Evolutionary conservation across 2,113 vertebrate genomes (phyloP).

Genomic region (Crotophaga sulcirostris): DNA sequence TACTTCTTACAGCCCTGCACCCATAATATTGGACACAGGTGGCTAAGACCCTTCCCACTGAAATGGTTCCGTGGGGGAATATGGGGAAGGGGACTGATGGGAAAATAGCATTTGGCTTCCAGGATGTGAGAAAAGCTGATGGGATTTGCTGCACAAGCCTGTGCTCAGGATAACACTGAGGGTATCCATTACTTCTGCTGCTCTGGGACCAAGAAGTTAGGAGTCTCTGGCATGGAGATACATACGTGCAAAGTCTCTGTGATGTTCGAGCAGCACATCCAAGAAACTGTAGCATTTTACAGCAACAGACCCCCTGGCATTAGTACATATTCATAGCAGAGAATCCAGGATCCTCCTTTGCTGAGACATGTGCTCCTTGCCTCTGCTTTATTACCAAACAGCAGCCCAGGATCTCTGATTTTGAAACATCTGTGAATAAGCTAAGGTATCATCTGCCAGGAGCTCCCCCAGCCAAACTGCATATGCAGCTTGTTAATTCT

Average conservation of each 20-base stretch:
- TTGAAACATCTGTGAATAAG: neutral
- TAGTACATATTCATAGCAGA: rapidly evolving
- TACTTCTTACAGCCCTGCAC: neutral
- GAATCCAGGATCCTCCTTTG: neutral
- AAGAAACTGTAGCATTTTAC: neutral
- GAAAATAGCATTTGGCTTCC: slow-evolving; percentile 29
- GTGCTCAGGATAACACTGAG: neutral
- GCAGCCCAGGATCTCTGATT: neutral
- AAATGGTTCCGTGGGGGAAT: neutral
- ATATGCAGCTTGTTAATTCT: neutral
- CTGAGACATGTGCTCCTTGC: neutral
- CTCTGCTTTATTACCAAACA: neutral
- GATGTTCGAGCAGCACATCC: neutral
- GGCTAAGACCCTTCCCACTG: neutral
- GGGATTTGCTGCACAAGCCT: neutral
- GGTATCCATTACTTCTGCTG: neutral
- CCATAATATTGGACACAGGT: neutral
- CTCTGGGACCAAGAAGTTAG: neutral
- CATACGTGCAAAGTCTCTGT: rapidly evolving
- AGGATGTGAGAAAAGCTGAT: neutral
- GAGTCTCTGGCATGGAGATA: neutral
- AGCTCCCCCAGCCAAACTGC: neutral
- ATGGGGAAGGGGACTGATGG: neutral
- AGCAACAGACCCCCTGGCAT: neutral
- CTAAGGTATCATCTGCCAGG: neutral